Base-by-base conservation (phyloP, 2,797 vertebrate species). In the Muscicapa comitata region DNA sequence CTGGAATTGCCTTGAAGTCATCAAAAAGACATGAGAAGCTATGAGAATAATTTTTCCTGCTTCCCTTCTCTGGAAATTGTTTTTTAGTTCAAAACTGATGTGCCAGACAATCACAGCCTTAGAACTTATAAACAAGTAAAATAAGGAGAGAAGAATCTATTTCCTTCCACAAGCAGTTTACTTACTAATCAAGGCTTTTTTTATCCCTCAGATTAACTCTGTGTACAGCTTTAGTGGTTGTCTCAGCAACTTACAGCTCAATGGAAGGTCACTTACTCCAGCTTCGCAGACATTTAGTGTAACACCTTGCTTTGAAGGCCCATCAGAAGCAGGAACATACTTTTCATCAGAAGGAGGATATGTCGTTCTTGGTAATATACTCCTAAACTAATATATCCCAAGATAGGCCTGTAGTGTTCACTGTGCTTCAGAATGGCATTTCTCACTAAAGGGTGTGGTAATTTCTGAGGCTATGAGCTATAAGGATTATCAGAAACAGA, bases 321-420 rank as follows among this genome's bases (percentile, higher is more conserved):
- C 96, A 13, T 98, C 98, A 82, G 99, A 99, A 98, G 95, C 97
- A 11, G 99, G 99, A 95, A 98, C 99, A 16, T 99, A 98, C 95
- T 99, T 99, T 96, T 98, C 99, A 92, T 97, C 98, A 28, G 98
- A 98, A 96, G 99, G 99, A 96, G 99, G 99, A 97, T 99, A 99
- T 33, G 96, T 99, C 5, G 95, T 99, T 81, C 97, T 99, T 71
- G 99, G 99, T 99, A 98, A 97, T 54, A 37, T 48, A 42, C 17
- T 42, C 12, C 31, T 81, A 53, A 90, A 86, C 23, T 86, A 88
- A 88, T 33, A 6, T 55, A 92, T 67, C 81, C 66, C 47, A n/a
- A 65, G 77, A 58, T 63, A 74, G 55, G 54, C 72, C 25, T 84
- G 16, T 26, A 57, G 15, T 53, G 79, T 62, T 80, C 47, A 51